These are phyloP conservation scores for Plebejus anna DNA, from an alignment of 2,888 invertebrate species.

Conservation along the genomic window DNA sequence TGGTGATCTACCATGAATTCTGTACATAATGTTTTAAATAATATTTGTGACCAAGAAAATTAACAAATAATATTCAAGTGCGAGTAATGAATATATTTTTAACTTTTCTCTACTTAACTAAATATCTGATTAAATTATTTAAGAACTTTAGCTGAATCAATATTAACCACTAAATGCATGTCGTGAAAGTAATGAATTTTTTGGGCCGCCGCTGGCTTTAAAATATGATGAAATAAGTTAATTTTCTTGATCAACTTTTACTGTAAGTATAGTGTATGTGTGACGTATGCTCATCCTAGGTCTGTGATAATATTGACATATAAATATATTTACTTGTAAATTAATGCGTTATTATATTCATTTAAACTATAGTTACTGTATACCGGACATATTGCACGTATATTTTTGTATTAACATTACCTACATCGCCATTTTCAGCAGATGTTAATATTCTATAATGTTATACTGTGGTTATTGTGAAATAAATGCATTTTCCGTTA, in stretches of 20 bases:
- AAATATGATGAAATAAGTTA: too few species aligned
- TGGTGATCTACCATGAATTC: too few species aligned
- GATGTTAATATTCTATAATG: slow-evolving; percentile 2
- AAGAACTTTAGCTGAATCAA: too few species aligned
- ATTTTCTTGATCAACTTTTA: background rate
- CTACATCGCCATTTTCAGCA: background rate
- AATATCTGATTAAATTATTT: too few species aligned
- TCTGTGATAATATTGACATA: slow-evolving; percentile 18
- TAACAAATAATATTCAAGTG: too few species aligned
- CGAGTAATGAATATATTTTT: too few species aligned
- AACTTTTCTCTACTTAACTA: too few species aligned
- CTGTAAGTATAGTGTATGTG: background rate
- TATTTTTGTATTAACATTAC: slow-evolving; percentile 1
- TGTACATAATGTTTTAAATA: too few species aligned
- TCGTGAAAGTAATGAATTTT: too few species aligned
- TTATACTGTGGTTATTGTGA: background rate
- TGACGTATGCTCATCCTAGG: background rate
- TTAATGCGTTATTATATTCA: background rate
- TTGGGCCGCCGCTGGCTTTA: too few species aligned
- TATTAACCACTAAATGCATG: too few species aligned
- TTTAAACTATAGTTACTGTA: background rate
- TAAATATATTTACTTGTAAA: slow-evolving; percentile 5
- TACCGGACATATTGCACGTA: background rate
- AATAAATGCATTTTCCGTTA: background rate
- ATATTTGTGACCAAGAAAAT: too few species aligned